phyloP scores from a whole-genome alignment of 2,113 vertebrate genomes.

The Ochotona princeps region DNA sequence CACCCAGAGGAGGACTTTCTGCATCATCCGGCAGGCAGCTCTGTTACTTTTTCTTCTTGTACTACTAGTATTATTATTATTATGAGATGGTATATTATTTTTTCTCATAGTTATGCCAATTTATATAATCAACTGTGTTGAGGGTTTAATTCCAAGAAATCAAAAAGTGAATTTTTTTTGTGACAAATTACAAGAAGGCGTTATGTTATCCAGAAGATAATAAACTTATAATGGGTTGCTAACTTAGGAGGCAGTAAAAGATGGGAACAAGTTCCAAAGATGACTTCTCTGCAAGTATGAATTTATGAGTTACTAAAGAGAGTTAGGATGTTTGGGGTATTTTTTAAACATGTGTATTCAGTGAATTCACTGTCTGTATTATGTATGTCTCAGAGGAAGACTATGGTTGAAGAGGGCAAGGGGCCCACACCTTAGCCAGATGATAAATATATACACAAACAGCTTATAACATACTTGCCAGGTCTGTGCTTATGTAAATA shows the following conservation, averaged over 20 bases:
- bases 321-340: not conserved
- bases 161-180: not conserved
- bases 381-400: not conserved
- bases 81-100: not conserved
- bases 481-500: not conserved
- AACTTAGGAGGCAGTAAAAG: not conserved
- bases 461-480: not conserved
- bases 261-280: slow-evolving; percentile 11
- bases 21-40: not conserved
- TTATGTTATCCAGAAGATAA: slow-evolving; percentile 4
- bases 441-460: not conserved
- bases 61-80: not conserved
- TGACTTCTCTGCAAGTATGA: slow-evolving; percentile 24
- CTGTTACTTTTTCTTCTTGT: slow-evolving; percentile 7
- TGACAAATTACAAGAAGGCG: slow-evolving; percentile 19
- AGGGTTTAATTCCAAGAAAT: slow-evolving; percentile 14
- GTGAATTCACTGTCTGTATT: not conserved
- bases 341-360: not conserved
- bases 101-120: not conserved
- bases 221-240: not conserved
- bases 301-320: not conserved
- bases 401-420: not conserved
- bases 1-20: not conserved
- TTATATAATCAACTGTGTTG: not conserved
- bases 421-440: not conserved